Percentiles rank a stretch among this genome's conserved stretches.
phyloP scores from a whole-genome alignment of 1,140 invertebrate species.

The Nasonia longicornis region DNA sequence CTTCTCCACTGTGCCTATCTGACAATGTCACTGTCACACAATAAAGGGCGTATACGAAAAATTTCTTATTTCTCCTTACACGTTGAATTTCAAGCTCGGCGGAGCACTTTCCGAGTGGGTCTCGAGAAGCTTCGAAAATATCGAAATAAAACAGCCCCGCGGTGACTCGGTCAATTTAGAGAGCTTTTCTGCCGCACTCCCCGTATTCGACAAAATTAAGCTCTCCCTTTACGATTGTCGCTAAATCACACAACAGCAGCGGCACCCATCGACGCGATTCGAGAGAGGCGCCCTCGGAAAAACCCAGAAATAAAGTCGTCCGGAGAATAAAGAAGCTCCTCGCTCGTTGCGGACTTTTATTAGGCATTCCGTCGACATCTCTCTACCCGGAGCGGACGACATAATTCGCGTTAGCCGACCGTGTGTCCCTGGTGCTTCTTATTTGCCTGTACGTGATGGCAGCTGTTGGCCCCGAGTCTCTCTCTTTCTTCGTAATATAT shows the following conservation, averaged over 20 bases:
- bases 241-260: too few relatives aligned
- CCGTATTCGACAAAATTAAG: not conserved
- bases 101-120: not conserved
- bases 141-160: too few relatives aligned
- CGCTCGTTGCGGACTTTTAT: not conserved
- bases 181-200: not conserved
- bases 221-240: not conserved
- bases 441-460: conserved; percentile 11
- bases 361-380: conserved; percentile 5
- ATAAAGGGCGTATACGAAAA: not conserved
- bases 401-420: not conserved
- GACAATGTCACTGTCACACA: not conserved
- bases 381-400: not conserved
- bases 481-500: not conserved
- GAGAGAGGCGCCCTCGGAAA: too few relatives aligned
- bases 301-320: too few relatives aligned
- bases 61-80: not conserved
- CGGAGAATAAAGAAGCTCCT: not conserved
- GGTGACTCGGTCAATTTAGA: not conserved
- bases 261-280: too few relatives aligned
- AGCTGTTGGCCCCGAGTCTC: not conserved
- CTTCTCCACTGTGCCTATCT: too few relatives aligned
- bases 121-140: not conserved
- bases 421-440: not conserved
- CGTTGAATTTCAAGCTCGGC: not conserved